phyloP scores from a whole-genome alignment of 92 coral and sea anemone genomes.

The Epizoanthus ramosus region DNA sequence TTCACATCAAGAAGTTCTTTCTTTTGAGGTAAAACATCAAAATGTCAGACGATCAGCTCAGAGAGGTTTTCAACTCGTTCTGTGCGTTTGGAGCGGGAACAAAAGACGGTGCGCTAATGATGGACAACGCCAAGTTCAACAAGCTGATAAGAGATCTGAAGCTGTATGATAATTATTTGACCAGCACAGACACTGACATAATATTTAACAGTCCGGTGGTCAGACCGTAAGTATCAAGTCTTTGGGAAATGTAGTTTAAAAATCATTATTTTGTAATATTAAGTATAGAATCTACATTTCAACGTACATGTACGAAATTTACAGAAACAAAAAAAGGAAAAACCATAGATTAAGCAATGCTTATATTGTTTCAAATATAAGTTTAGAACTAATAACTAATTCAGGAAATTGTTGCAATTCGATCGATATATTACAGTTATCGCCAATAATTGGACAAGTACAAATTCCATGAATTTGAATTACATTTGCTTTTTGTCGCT shows the following conservation, averaged over 20 bases:
- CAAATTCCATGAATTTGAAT: no score
- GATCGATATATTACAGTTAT: not conserved
- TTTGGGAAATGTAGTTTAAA: no score
- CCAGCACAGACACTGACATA: constrained; percentile 87
- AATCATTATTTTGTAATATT: not conserved
- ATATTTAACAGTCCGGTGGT: constrained; percentile 92
- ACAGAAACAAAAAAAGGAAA: not conserved
- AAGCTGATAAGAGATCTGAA: constrained; percentile 89
- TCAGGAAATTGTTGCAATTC: not conserved
- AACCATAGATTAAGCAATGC: not conserved
- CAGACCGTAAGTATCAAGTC: constrained; percentile 60
- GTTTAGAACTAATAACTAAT: not conserved
- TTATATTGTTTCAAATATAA: not conserved
- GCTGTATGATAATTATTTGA: constrained; percentile 81
- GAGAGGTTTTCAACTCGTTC: constrained; percentile 71
- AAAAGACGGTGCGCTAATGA: constrained; percentile 62
- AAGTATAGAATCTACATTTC: not conserved
- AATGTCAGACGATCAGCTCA: constrained; percentile 73
- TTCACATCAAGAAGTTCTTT: no score
- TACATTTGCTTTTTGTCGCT: no score
- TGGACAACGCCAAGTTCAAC: constrained; percentile 93
- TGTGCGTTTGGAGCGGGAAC: constrained; percentile 94
- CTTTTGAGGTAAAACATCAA: not conserved
- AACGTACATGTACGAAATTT: not conserved
- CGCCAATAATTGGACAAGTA: not conserved